Conservation (phyloP, 2,113 vertebrate genomes). For the Eptatretus burgeri region DNA sequence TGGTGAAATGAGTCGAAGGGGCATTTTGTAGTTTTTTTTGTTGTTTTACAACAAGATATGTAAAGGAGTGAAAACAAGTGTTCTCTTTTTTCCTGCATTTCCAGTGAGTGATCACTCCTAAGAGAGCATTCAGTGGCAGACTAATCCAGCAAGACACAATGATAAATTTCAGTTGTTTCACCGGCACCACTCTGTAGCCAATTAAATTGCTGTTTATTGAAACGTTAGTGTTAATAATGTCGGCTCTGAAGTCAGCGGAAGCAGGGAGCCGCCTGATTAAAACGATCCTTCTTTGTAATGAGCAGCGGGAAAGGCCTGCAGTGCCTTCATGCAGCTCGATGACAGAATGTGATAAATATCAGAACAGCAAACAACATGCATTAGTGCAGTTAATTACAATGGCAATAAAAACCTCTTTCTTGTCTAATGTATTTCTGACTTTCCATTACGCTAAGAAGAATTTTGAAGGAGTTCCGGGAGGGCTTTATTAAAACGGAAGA, state of each 20-base stretch:
- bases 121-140: slow-evolving; percentile 1
- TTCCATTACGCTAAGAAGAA: slow-evolving; percentile 5
- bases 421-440: slow-evolving; percentile 5
- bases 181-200: slow-evolving; percentile 2
- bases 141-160: slow-evolving; percentile 1
- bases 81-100: slow-evolving; percentile 6
- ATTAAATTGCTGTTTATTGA: slow-evolving; percentile 6
- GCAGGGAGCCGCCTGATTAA: slow-evolving; percentile 6
- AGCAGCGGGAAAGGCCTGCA: slow-evolving; percentile 1
- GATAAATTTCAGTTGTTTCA: slow-evolving; percentile 6
- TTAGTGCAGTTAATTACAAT: slow-evolving; percentile 6
- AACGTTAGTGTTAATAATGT: slow-evolving; percentile 6
- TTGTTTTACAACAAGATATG: too few species aligned
- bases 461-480: background rate
- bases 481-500: background rate
- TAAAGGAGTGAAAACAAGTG: background rate
- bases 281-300: slow-evolving; percentile 7
- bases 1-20: too few species aligned
- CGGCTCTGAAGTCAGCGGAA: slow-evolving; percentile 2
- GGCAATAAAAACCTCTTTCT: slow-evolving; percentile 2
- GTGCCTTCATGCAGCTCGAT: slow-evolving; percentile 2
- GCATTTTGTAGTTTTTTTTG: too few species aligned
- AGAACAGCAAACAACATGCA: slow-evolving; percentile 1
- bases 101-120: slow-evolving; percentile 3
- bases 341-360: slow-evolving; percentile 5